These are phyloP conservation scores for Sander lucioperca DNA, from an alignment of 2,113 vertebrate genomes.

Conservation along the genomic window DNA sequence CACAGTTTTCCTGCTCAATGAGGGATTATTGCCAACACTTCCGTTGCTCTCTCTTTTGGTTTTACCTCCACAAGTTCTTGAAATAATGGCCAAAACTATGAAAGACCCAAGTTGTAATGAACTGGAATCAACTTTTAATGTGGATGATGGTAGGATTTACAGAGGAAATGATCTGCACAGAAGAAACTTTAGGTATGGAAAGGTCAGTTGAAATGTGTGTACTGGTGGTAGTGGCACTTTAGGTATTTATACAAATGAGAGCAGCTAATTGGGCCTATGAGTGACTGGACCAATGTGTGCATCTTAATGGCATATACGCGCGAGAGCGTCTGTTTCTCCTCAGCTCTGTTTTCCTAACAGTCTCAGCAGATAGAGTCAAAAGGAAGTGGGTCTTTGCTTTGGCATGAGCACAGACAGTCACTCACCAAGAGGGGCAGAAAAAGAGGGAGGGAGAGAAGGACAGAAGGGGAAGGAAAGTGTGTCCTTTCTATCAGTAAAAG, in stretches of 20 bases:
- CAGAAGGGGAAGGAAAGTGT: conserved; percentile 56
- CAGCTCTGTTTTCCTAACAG: conserved; percentile 64
- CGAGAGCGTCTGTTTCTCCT: conserved; percentile 58
- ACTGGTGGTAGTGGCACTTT: neutral
- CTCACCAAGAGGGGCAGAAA: conserved; percentile 57
- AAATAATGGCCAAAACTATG: neutral
- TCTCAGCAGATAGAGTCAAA: conserved; percentile 52
- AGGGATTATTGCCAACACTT: neutral
- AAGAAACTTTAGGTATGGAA: neutral
- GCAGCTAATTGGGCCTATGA: conserved; percentile 37
- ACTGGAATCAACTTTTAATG: neutral
- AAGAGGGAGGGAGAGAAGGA: conserved; percentile 39
- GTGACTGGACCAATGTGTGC: conserved; percentile 8
- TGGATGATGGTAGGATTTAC: neutral
- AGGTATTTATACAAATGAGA: conserved; percentile 21
- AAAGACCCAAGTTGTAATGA: conserved; percentile 15
- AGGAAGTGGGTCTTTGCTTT: conserved; percentile 79
- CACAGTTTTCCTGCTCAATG: neutral
- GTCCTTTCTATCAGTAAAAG: conserved; percentile 70
- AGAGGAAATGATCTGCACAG: conserved; percentile 10
- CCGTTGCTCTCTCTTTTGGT: neutral
- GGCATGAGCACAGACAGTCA: conserved; percentile 71
- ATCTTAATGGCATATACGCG: conserved; percentile 50
- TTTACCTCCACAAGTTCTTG: neutral
- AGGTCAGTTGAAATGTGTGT: neutral